Percentiles rank a stretch among this genome's conserved stretches.
Conservation (phyloP, 2,888 invertebrate species). For the Prostheceraeus crozeri region DNA sequence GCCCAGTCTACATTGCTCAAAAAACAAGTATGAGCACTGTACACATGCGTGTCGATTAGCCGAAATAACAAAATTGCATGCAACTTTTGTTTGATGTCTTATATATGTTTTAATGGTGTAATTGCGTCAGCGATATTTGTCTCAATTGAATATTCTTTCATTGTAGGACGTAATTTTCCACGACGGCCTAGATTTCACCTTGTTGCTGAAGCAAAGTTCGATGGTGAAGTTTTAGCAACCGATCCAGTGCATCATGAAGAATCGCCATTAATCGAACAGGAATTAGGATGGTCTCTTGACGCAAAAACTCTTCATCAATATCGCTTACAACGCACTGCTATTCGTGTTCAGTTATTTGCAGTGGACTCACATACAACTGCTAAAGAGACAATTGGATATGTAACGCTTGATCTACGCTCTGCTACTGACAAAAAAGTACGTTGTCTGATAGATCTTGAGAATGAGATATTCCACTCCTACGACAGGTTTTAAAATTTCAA, state of each 20-base stretch:
- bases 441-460: slow-evolving; percentile 45
- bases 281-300: slow-evolving; percentile 58
- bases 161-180: slow-evolving; percentile 57
- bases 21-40: too few species aligned
- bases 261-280: slow-evolving; percentile 56
- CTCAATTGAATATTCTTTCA: too few species aligned
- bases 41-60: too few species aligned
- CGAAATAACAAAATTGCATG: too few species aligned
- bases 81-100: too few species aligned
- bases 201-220: slow-evolving; percentile 57
- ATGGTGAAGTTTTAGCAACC: slow-evolving; percentile 57
- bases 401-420: slow-evolving; percentile 56
- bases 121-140: too few species aligned
- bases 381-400: slow-evolving; percentile 57
- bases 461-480: slow-evolving; percentile 47
- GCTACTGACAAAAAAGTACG: slow-evolving; percentile 41
- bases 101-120: too few species aligned
- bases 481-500: too few species aligned
- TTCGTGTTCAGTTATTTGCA: slow-evolving; percentile 57
- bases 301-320: slow-evolving; percentile 57
- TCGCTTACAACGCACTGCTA: slow-evolving; percentile 56
- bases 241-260: slow-evolving; percentile 57
- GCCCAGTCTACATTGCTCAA: too few species aligned
- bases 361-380: slow-evolving; percentile 47
- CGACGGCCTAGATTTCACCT: slow-evolving; percentile 51